These are phyloP conservation scores for Apis florea DNA, from an alignment of 1,140 invertebrate species.

Conservation along the genomic window DNA sequence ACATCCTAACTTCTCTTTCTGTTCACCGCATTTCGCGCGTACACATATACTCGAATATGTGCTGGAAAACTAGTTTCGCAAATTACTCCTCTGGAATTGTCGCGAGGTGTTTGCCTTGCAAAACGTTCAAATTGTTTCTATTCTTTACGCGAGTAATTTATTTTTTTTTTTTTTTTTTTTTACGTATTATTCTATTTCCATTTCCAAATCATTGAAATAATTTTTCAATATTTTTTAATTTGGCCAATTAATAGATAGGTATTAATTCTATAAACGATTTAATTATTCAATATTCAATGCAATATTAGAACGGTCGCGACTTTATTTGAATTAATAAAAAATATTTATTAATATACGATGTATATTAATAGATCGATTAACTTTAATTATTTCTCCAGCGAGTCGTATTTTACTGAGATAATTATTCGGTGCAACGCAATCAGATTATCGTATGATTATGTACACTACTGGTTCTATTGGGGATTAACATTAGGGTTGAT, in stretches of 20 bases:
- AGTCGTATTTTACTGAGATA: not conserved
- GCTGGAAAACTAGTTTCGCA: slow-evolving; percentile 59
- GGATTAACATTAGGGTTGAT: not conserved
- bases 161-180: not conserved
- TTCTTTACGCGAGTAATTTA: too few species aligned
- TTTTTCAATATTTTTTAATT: not conserved
- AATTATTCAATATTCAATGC: too few species aligned
- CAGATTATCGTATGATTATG: slow-evolving; percentile 23
- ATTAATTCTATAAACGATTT: not conserved
- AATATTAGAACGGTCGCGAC: not conserved
- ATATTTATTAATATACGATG: not conserved
- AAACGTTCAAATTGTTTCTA: slow-evolving; percentile 8
- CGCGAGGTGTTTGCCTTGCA: slow-evolving; percentile 18
- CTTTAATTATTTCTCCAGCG: not conserved
- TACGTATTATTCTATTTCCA: not conserved
- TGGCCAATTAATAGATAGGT: not conserved
- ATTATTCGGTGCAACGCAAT: not conserved
- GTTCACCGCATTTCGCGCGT: not conserved
- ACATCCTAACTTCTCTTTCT: slow-evolving; percentile 17
- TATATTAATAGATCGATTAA: not conserved
- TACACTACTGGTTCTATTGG: not conserved
- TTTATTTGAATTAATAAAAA: not conserved
- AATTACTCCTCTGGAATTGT: slow-evolving; percentile 57
- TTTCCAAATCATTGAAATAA: too few species aligned
- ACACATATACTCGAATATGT: slow-evolving; percentile 6